A percentile compares a stretch with the other conserved stretches of the same genome.
Evolutionary conservation across 2,888 invertebrate genomes (phyloP).

Genomic region (Nipponacmea schrenckii): DNA sequence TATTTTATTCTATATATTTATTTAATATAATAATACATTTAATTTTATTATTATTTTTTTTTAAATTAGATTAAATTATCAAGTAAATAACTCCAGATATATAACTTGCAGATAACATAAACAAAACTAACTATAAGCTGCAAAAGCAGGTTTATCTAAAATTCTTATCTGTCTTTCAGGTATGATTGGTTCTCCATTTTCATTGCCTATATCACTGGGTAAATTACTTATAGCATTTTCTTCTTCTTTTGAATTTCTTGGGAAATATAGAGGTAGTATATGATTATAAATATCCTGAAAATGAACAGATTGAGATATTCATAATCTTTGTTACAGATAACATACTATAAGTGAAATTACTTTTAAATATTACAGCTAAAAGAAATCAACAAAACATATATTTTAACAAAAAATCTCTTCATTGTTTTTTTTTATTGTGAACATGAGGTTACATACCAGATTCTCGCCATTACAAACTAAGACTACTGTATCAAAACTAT

Average conservation of each 20-base stretch:
- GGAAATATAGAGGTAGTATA: constrained; percentile 88
- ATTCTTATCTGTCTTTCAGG: constrained; percentile 90
- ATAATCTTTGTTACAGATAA: too few species aligned
- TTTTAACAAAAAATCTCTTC: too few species aligned
- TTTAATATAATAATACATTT: too few species aligned
- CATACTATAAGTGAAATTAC: too few species aligned
- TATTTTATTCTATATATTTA: too few species aligned
- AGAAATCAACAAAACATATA: too few species aligned
- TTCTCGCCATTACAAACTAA: constrained; percentile 77
- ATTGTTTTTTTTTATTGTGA: too few species aligned
- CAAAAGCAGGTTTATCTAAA: constrained; percentile 82
- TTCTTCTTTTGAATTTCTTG: constrained; percentile 82
- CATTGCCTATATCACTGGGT: constrained; percentile 78
- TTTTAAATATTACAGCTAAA: too few species aligned
- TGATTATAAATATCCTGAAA: constrained; percentile 78
- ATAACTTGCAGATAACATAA: background rate
- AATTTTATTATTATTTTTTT: too few species aligned
- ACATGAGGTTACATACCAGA: constrained; percentile 37
- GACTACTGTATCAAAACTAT: constrained; percentile 79
- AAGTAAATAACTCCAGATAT: too few species aligned
- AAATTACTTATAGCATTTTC: constrained; percentile 80
- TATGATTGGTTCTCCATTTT: constrained; percentile 80
- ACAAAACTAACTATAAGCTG: constrained; percentile 38
- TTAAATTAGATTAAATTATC: too few species aligned
- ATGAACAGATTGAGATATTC: background rate